Base-by-base conservation (phyloP, 2,113 vertebrate species). In the Asarcornis scutulata region DNA sequence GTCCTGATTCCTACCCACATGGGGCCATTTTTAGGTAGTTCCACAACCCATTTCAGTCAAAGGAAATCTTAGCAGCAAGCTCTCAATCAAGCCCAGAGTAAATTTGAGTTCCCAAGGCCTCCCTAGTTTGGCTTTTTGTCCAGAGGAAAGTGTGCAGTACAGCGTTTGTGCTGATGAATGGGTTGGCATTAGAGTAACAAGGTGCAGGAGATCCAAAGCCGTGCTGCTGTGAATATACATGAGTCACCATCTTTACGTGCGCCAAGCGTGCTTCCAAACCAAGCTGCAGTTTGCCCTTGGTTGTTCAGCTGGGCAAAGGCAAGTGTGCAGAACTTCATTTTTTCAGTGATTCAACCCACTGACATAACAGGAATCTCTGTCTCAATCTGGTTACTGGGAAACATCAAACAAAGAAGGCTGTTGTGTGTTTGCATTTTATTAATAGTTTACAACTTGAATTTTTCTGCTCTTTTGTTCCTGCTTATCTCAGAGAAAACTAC, bases 241-340 rank as follows among this genome's bases (percentile, higher is more conserved):
- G 96, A 96, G 94, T 97, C 96, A 93, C 92, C 50, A 69, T 27
- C 13, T 32, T 83, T 89, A 40, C 2, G 32, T 36, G 77, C 34
- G 93, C 95, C 96, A 94, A 94, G 82, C 88, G 34, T 89, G 84
- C 83, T 50, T 85, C 94, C 93, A 91, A 94, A 88, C 0, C 0
- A 53, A 89, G 92, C 62, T 90, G 88, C 88, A 93, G 86, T 78
- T 92, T 96, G 95, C 91, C 95, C 96, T 96, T 93, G 86, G 56
- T 32, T 73, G n/a, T 78, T 90, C n/a, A 60, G 31, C 23, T 55
- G 77, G 83, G 77, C 64, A 96, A 89, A 96, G 83, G 25, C n/a
- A 92, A 91, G 34, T 38, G 52, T 83, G 73, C 53, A 92, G 69
- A 88, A 68, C 58, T 64, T 68, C 27, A 11, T 72, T 82, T 40